These are phyloP conservation scores for Ganaspis sp. DNA, from an alignment of 1,140 invertebrate genomes.

Conservation along the genomic window DNA sequence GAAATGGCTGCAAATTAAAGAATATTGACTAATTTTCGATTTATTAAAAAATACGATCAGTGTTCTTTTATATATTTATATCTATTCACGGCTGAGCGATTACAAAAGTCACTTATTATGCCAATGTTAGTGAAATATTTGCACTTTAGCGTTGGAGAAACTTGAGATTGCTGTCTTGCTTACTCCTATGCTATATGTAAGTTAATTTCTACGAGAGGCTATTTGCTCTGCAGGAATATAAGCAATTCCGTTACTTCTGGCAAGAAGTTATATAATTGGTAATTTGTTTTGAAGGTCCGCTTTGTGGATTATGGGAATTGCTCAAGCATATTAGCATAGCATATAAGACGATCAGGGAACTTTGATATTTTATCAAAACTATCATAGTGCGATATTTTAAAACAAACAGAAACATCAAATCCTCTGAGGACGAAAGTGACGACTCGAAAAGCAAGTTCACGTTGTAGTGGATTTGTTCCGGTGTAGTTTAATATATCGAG, in stretches of 20 bases:
- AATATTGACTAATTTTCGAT: constrained; percentile 14
- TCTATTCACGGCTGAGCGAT: not conserved
- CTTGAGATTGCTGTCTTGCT: not conserved
- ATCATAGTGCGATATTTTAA: not conserved
- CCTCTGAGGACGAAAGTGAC: no score
- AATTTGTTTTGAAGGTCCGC: constrained; percentile 40
- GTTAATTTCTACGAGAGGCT: constrained; percentile 34
- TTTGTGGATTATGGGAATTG: constrained; percentile 8
- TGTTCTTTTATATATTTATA: not conserved
- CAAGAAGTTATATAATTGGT: constrained; percentile 48
- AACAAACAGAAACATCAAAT: not conserved
- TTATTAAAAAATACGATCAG: not conserved
- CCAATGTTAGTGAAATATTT: constrained; percentile 25
- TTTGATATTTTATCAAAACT: constrained; percentile 2
- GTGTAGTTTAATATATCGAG: not conserved
- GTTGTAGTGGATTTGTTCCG: not conserved
- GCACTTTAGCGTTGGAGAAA: constrained; percentile 16
- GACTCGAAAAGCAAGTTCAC: no score
- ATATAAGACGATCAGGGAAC: not conserved
- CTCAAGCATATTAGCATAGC: constrained; percentile 16
- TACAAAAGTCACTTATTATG: constrained; percentile 28
- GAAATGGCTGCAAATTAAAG: not conserved
- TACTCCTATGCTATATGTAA: not conserved
- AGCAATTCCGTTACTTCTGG: constrained; percentile 44
- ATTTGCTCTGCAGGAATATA: constrained; percentile 50